Evolutionary conservation across 2,888 invertebrate genomes (phyloP).

Genomic region (Synergus gifuensis): DNA sequence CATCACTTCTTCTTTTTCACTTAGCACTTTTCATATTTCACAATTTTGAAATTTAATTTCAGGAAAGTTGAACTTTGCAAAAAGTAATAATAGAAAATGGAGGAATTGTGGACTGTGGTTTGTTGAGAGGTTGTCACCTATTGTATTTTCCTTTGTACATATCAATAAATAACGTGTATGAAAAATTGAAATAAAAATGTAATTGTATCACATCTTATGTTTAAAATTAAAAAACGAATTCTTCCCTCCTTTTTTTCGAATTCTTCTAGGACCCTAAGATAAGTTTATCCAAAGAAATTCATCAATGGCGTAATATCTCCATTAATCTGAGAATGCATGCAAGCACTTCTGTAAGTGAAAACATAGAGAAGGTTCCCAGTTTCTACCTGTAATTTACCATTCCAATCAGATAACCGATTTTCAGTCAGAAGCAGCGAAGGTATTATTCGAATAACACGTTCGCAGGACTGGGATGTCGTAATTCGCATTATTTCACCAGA

Average conservation of each 20-base stretch:
- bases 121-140: not conserved
- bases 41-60: not conserved
- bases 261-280: too few relatives aligned
- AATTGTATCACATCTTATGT: not conserved
- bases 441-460: constrained; percentile 25
- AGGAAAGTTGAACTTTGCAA: not conserved
- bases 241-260: not conserved
- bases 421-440: constrained; percentile 12
- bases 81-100: too few relatives aligned
- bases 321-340: not conserved
- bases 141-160: not conserved
- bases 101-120: too few relatives aligned
- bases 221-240: too few relatives aligned
- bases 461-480: not conserved
- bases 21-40: not conserved
- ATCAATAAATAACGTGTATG: not conserved
- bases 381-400: constrained; percentile 11
- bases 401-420: constrained; percentile 26
- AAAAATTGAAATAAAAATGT: not conserved
- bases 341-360: not conserved
- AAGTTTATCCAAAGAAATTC: not conserved
- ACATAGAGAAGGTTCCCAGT: not conserved
- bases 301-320: not conserved
- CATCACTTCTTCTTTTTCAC: not conserved
- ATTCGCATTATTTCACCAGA: constrained; percentile 27